Conservation (phyloP, 2,113 vertebrate genomes). For the Pseudopodoces humilis region DNA sequence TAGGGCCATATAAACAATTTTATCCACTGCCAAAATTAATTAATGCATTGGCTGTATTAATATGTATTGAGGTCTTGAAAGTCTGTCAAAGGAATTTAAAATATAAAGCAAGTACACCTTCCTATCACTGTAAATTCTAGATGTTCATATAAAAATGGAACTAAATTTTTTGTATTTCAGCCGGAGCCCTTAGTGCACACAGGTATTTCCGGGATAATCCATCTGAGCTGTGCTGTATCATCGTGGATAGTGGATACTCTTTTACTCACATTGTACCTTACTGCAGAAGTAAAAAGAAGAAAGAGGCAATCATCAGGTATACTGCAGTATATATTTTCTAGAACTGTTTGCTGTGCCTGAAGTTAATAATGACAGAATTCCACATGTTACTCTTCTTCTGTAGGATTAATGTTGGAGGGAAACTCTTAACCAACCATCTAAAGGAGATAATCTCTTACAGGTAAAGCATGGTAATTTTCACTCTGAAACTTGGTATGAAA, state of each 20-base stretch:
- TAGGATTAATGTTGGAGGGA: constrained; percentile 96
- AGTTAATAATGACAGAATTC: constrained; percentile 6
- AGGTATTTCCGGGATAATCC: constrained; percentile 89
- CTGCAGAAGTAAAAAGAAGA: constrained; percentile 94
- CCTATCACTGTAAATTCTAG: background rate
- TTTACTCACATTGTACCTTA: constrained; percentile 96
- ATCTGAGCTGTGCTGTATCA: constrained; percentile 89
- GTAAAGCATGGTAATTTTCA: constrained; percentile 65
- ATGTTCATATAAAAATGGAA: background rate
- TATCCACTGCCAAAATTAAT: background rate
- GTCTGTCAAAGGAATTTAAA: background rate
- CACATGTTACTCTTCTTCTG: constrained; percentile 8
- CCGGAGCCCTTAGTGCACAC: constrained; percentile 90
- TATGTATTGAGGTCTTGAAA: background rate
- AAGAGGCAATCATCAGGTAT: constrained; percentile 94
- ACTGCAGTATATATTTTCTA: background rate
- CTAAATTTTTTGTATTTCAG: constrained; percentile 69
- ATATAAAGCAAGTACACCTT: background rate
- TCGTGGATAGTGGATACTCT: constrained; percentile 96
- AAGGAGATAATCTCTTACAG: constrained; percentile 99
- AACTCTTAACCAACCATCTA: constrained; percentile 95
- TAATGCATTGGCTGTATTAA: background rate
- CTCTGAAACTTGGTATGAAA: background rate
- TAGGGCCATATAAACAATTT: background rate
- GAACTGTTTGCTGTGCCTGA: background rate